phyloP scores from a whole-genome alignment of 2,113 vertebrate genomes.

The Diadophis punctatus region DNA sequence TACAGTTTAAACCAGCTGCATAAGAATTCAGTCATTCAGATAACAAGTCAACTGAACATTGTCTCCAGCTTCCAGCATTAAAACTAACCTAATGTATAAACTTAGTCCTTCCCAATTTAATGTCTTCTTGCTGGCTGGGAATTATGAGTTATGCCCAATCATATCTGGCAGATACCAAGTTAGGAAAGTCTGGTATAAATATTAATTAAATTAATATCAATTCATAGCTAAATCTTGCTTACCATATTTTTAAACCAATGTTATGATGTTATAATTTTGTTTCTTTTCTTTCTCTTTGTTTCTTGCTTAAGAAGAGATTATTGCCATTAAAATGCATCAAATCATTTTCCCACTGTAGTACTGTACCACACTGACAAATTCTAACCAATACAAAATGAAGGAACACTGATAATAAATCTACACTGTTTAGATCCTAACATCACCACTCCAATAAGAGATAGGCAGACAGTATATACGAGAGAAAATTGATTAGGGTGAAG shows the following conservation, averaged over 20 bases:
- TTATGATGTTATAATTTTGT: background rate
- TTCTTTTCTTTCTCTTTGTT: background rate
- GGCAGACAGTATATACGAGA: background rate
- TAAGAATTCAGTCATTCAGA: background rate
- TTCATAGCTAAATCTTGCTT: background rate
- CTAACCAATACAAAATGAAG: fast-evolving
- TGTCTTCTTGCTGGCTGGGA: background rate
- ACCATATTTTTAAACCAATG: background rate
- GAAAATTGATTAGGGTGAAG: conserved; percentile 47
- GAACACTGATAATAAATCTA: background rate
- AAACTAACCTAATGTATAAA: background rate
- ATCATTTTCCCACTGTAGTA: background rate
- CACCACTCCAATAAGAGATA: background rate
- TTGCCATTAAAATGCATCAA: background rate
- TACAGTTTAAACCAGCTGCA: background rate
- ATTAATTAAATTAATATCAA: background rate
- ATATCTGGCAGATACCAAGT: background rate
- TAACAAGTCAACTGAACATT: background rate
- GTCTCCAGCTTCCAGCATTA: background rate
- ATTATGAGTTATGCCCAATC: background rate
- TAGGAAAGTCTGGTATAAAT: background rate
- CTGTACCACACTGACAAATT: background rate
- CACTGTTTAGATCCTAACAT: conserved; percentile 16
- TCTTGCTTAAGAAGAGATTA: background rate
- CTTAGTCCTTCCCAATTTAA: background rate